Evolutionary conservation across 2,113 vertebrate genomes (phyloP).

Genomic region (Zapus hudsonius): DNA sequence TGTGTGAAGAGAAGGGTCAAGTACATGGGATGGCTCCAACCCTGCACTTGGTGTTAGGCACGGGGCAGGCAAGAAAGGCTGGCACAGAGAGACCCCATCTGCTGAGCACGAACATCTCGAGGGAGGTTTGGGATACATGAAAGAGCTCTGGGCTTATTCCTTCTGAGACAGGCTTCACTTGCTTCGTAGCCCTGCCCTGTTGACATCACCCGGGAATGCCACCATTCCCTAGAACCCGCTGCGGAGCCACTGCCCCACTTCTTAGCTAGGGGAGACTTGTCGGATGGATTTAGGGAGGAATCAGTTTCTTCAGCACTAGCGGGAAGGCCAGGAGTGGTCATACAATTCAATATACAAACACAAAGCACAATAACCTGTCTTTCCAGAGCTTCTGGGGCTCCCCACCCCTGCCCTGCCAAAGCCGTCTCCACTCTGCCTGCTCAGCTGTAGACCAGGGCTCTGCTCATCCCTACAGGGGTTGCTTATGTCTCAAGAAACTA

Average conservation of each 20-base stretch:
- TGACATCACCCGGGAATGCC: not conserved
- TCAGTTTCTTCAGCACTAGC: not conserved
- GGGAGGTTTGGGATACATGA: fast-evolving
- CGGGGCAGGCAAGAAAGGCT: not conserved
- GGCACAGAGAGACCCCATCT: fast-evolving
- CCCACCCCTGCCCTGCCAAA: not conserved
- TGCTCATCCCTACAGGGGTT: not conserved
- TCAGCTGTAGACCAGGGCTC: not conserved
- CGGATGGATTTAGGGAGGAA: not conserved
- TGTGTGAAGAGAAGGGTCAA: not conserved
- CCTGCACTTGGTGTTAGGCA: not conserved
- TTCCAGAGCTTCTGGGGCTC: not conserved
- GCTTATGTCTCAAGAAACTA: not conserved
- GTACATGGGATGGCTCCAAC: not conserved
- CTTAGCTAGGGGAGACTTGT: not conserved
- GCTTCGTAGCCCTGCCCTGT: not conserved
- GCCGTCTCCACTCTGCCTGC: not conserved
- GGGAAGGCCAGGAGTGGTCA: not conserved
- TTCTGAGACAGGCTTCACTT: not conserved
- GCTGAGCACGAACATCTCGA: not conserved
- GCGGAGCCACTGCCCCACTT: no score
- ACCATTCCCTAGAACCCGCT: not conserved
- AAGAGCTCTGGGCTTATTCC: not conserved
- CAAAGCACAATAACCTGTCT: not conserved
- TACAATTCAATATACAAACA: no score